Evolutionary conservation across 2,888 invertebrate genomes (phyloP).

Genomic region (Helleia helle): DNA sequence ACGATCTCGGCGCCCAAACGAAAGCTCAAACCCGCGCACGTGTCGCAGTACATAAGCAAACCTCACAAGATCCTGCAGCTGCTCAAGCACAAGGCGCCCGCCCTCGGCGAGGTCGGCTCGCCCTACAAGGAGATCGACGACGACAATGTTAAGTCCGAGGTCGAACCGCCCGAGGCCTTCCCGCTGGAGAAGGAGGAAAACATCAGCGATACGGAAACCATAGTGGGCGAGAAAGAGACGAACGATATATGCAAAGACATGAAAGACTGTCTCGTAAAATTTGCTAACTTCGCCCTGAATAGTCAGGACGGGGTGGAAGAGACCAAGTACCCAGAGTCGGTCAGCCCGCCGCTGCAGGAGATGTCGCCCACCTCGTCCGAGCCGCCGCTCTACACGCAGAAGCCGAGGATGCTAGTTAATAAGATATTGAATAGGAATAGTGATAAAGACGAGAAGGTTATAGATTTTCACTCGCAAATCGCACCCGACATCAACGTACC

Average conservation of each 20-base stretch:
- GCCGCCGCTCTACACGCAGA: slow-evolving; percentile 45
- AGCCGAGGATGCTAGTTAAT: slow-evolving; percentile 47
- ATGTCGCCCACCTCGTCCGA: slow-evolving; percentile 54
- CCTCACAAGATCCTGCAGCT: slow-evolving; percentile 52
- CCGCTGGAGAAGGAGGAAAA: slow-evolving; percentile 48
- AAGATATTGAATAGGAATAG: slow-evolving; percentile 36
- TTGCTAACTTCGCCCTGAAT: slow-evolving; percentile 48
- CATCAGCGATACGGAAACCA: slow-evolving; percentile 44
- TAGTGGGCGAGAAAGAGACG: slow-evolving; percentile 46
- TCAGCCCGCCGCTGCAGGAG: slow-evolving; percentile 60
- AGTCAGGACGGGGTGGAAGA: slow-evolving; percentile 26
- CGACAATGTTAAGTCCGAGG: slow-evolving; percentile 31
- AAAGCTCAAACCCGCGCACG: slow-evolving; percentile 38
- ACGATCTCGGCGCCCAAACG: slow-evolving; percentile 42
- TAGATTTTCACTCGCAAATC: slow-evolving; percentile 33
- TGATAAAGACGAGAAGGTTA: slow-evolving; percentile 26
- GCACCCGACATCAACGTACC: slow-evolving; percentile 39
- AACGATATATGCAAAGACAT: slow-evolving; percentile 44
- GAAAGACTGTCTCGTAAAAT: slow-evolving; percentile 57
- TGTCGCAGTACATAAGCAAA: slow-evolving; percentile 33
- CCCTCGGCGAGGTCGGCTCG: slow-evolving; percentile 22
- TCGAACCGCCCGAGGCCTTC: slow-evolving; percentile 52
- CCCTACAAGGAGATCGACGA: slow-evolving; percentile 30
- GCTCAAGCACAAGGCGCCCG: slow-evolving; percentile 44
- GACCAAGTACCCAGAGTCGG: slow-evolving; percentile 47